Evolutionary conservation across 92 coral and sea anemone genomes (phyloP).

Genomic region (Scolanthus callimorphus): DNA sequence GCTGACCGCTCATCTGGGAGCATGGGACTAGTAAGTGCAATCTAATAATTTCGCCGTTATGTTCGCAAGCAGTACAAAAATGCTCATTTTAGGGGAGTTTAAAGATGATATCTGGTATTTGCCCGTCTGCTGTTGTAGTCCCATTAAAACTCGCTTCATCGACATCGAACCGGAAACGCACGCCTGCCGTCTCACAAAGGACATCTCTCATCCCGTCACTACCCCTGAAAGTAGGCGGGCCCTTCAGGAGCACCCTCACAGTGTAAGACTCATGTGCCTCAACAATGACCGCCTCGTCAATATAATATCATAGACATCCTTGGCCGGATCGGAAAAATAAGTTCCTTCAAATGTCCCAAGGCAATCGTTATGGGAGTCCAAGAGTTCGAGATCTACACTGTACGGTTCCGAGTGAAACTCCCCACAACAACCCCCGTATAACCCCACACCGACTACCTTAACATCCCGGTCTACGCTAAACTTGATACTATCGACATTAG

Average conservation of each 20-base stretch:
- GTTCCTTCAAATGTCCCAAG: conserved; percentile 72
- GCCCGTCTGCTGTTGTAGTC: conserved; percentile 89
- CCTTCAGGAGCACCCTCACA: conserved; percentile 74
- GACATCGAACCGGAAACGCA: conserved; percentile 77
- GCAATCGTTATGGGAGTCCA: conserved; percentile 85
- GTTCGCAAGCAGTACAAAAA: too few relatives aligned
- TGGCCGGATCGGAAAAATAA: conserved; percentile 38
- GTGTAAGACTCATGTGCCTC: conserved; percentile 70
- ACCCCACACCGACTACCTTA: conserved; percentile 64
- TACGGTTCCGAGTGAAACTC: conserved; percentile 24
- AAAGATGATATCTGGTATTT: conserved; percentile 78
- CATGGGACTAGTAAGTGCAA: too few relatives aligned
- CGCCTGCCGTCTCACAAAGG: conserved; percentile 51
- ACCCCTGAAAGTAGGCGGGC: conserved; percentile 75
- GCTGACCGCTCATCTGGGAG: too few relatives aligned
- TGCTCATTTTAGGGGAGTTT: conserved; percentile 44
- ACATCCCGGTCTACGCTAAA: conserved; percentile 74
- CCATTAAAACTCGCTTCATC: conserved; percentile 92
- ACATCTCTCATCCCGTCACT: conserved; percentile 79
- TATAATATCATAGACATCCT: conserved; percentile 51
- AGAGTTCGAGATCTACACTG: conserved; percentile 66
- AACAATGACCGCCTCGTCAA: conserved; percentile 66
- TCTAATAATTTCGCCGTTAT: too few relatives aligned
- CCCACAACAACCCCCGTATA: conserved; percentile 73
- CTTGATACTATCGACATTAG: conserved; percentile 72